A percentile compares a stretch with the other conserved stretches of the same genome.
Evolutionary conservation across 2,888 invertebrate species (phyloP).

Genomic region (Drosophila ustulata): DNA sequence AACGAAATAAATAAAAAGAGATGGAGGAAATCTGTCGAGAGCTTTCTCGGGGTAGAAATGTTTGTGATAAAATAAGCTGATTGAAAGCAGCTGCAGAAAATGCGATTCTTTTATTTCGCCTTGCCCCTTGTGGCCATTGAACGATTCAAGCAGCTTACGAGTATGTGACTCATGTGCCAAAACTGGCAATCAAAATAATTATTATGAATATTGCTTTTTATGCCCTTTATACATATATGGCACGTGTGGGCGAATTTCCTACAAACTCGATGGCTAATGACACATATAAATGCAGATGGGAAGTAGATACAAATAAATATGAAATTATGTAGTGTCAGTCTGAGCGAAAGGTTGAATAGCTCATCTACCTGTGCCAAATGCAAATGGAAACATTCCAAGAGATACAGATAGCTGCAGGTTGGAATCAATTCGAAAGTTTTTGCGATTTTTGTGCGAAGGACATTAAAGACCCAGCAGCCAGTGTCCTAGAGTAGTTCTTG

Average conservation of each 20-base stretch:
- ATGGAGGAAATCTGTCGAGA: slow-evolving; percentile 25
- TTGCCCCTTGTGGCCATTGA: neutral
- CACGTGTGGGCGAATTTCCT: slow-evolving; percentile 6
- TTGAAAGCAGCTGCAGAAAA: slow-evolving; percentile 49
- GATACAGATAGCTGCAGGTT: neutral
- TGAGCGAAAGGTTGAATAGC: neutral
- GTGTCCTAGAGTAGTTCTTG: slow-evolving; percentile 19
- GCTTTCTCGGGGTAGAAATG: slow-evolving; percentile 32
- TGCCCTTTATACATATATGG: slow-evolving; percentile 12
- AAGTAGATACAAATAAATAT: neutral
- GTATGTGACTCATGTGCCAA: slow-evolving; percentile 31
- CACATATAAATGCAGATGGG: slow-evolving; percentile 6
- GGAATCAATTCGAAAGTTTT: neutral
- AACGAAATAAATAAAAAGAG: neutral
- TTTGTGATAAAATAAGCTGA: slow-evolving; percentile 52
- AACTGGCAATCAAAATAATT: slow-evolving; percentile 52
- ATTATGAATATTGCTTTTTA: slow-evolving; percentile 40
- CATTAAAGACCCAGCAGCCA: slow-evolving; percentile 27
- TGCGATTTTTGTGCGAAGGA: neutral
- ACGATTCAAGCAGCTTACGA: slow-evolving; percentile 31
- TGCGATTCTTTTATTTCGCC: slow-evolving; percentile 30
- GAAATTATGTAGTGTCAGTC: neutral
- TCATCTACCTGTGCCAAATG: neutral
- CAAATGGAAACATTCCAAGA: neutral
- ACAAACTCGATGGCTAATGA: neutral